Conservation (phyloP, 2,113 vertebrate species). For the Mastomys coucha region DNA sequence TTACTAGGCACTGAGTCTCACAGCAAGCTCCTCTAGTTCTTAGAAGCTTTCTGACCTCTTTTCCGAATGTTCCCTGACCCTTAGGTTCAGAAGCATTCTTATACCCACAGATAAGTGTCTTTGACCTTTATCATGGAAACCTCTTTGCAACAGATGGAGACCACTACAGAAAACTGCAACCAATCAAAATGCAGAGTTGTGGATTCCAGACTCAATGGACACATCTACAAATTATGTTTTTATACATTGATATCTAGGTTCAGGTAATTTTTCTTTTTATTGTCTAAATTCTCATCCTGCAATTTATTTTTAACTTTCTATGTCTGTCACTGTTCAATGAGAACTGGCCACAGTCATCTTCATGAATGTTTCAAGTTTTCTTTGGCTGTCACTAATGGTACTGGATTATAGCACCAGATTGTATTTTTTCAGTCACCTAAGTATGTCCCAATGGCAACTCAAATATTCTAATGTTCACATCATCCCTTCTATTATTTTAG, state of each 20-base stretch:
- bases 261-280: background rate
- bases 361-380: background rate
- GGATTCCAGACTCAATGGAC: background rate
- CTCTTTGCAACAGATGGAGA: background rate
- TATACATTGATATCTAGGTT: constrained; percentile 14
- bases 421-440: background rate
- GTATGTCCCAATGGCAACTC: background rate
- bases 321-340: background rate
- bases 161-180: background rate
- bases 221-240: background rate
- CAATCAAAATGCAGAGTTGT: background rate
- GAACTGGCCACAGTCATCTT: background rate
- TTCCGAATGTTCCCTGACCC: background rate
- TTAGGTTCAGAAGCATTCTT: background rate
- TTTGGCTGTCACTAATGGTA: background rate
- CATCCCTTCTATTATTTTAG: background rate
- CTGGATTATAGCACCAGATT: background rate
- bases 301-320: constrained; percentile 8
- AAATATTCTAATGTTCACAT: background rate
- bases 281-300: background rate
- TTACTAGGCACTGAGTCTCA: background rate
- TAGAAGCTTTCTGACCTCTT: background rate
- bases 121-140: background rate
- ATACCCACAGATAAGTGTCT: background rate
- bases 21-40: background rate